These are phyloP conservation scores for Microcebus ravelobensis DNA, from an alignment of 2,113 vertebrate genomes.

Conservation along the genomic window DNA sequence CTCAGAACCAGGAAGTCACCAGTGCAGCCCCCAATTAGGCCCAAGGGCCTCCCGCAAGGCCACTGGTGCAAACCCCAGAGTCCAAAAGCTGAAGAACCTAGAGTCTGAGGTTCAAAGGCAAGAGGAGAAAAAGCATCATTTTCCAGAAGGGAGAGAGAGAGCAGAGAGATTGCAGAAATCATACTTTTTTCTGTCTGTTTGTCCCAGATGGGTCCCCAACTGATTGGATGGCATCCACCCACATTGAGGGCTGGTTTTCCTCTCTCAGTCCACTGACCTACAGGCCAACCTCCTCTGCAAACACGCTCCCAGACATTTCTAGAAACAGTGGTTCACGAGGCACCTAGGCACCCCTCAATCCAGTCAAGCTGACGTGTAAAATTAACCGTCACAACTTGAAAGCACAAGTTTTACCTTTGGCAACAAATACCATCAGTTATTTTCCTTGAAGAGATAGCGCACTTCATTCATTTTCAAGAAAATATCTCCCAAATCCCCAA, in stretches of 20 bases:
- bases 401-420: neutral
- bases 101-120: neutral
- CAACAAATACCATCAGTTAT: neutral
- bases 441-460: neutral
- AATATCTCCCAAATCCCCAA: neutral
- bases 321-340: neutral
- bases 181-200: neutral
- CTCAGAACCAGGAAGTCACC: neutral
- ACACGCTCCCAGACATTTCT: neutral
- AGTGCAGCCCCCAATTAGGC: neutral
- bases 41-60: neutral
- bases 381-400: neutral
- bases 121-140: neutral
- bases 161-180: neutral
- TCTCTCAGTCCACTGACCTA: neutral
- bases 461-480: neutral
- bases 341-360: neutral
- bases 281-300: neutral
- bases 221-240: neutral
- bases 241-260: neutral
- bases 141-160: neutral
- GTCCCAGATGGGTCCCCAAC: neutral
- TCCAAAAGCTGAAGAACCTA: neutral
- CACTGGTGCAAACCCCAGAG: neutral
- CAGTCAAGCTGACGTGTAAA: neutral